Evolutionary conservation across 2,113 vertebrate species (phyloP).

Genomic region (Ptychochromis oligacanthus): DNA sequence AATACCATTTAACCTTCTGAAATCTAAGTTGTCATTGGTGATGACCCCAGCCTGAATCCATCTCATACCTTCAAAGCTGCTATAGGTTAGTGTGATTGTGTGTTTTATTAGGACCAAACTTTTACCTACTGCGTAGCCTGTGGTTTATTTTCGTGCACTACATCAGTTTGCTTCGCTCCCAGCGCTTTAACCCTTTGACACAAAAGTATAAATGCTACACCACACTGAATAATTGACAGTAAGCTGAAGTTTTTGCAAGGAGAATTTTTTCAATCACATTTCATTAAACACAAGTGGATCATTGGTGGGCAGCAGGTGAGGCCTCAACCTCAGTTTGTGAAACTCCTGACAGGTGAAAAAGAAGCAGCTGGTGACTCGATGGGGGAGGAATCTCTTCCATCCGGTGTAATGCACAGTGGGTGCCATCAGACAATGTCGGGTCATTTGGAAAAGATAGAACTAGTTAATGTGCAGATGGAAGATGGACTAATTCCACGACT

Average conservation of each 20-base stretch:
- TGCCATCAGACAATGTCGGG: background rate
- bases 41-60: background rate
- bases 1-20: background rate
- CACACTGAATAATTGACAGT: background rate
- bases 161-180: too few species aligned
- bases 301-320: background rate
- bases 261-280: background rate
- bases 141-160: too few species aligned
- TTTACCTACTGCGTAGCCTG: too few species aligned
- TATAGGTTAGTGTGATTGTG: too few species aligned
- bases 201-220: too few species aligned
- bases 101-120: too few species aligned
- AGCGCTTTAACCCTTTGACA: too few species aligned
- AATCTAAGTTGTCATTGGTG: accelerated
- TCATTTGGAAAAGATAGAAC: background rate
- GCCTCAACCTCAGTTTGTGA: background rate
- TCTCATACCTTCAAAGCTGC: too few species aligned
- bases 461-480: background rate
- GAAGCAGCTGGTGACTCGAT: background rate
- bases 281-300: background rate
- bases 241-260: background rate
- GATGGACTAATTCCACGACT: background rate
- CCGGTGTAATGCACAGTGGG: background rate
- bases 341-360: conserved; percentile 11
- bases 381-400: background rate